phyloP scores from a whole-genome alignment of 2,113 vertebrate species.

The Dromiciops gliroides region DNA sequence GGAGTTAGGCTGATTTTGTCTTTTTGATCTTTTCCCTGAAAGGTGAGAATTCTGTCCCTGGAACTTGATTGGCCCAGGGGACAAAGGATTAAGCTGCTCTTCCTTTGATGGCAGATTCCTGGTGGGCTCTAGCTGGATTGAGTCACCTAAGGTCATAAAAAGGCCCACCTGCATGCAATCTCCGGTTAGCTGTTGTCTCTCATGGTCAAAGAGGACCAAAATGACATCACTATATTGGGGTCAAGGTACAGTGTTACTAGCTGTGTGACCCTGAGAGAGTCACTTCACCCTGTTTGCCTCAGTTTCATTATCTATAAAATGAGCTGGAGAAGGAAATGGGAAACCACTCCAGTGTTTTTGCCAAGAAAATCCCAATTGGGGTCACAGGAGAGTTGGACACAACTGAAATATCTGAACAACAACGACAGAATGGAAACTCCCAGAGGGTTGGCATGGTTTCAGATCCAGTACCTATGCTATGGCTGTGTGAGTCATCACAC shows the following conservation, averaged over 20 bases:
- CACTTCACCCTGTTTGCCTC: background rate
- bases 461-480: background rate
- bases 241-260: background rate
- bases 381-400: background rate
- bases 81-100: background rate
- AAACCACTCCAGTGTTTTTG: background rate
- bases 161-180: background rate
- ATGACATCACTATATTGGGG: background rate
- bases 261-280: background rate
- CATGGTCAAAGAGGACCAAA: background rate
- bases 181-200: background rate
- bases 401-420: background rate
- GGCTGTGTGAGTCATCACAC: background rate
- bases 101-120: background rate
- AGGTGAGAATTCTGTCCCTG: background rate
- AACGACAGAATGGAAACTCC: background rate
- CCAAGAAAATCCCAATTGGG: background rate
- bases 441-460: background rate
- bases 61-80: background rate
- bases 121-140: background rate
- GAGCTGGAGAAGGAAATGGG: background rate
- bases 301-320: background rate
- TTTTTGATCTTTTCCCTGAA: background rate
- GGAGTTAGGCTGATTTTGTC: background rate
- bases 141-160: background rate